Evolutionary conservation across 2,113 vertebrate species (phyloP), one percentile per base, ranked within the genome.

Genomic region (Crypturellus undulatus): DNA sequence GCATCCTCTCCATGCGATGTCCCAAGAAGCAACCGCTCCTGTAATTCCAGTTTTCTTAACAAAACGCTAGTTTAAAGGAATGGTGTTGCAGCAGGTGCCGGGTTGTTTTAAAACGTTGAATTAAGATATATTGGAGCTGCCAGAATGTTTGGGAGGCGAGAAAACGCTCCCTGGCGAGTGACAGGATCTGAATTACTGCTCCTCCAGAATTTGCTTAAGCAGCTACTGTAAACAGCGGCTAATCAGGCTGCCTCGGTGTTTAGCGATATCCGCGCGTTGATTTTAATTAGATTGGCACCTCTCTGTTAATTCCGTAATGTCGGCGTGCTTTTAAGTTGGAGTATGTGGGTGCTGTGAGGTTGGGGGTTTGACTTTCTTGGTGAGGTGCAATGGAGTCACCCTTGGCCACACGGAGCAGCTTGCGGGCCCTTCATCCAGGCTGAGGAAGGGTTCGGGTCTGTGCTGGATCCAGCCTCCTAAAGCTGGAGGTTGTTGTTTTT

Each of bases 271-370:
- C 62, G 59, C 80, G 63, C 84, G 93, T 69, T 94, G 64, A 91
- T 95, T 96, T 96, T 96, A 87, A 91, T 82, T 94, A 92, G 92
- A 80, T 83, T 96, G 84, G 40, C 63, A 91, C 89, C 70, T 95
- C 73, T 71, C 91, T 93, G 72, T 95, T 71, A 95, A 86, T 97
- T 63, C 54, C 84, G 45, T 93, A 85, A 77, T 85, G 59, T 81
- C 72, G 89, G 79, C 90, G 95, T 95, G 68, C 73, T 88, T 92
- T 4, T 67, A 94, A 79, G 51, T 77, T 69, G 70, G 77, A 80
- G 69, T 87, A 88, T 94, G 83, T 92, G 49, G 84, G 58, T 91
- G 59, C 65, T 67, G 45, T 28, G 49, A 65, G 28, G 82, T 71
- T 93, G 59, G 92, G 82, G 56, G 56, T 75, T 89, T 90, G 65